Evolutionary conservation across 2,888 invertebrate genomes (phyloP).

Genomic region (Drosophila pegasa): DNA sequence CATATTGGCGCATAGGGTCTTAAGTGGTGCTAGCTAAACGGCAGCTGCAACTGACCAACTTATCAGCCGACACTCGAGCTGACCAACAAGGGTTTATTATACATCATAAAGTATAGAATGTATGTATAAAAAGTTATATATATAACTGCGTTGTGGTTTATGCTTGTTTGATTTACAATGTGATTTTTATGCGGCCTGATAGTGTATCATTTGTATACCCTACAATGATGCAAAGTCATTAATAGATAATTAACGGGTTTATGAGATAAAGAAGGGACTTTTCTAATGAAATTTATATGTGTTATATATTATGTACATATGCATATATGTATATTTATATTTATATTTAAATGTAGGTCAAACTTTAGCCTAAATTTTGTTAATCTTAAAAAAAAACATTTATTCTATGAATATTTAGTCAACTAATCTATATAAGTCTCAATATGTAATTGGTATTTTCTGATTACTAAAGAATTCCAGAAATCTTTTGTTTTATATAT

Average conservation of each 20-base stretch:
- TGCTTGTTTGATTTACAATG: slow-evolving; percentile 35
- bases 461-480: background rate
- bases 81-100: slow-evolving; percentile 25
- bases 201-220: background rate
- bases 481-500: background rate
- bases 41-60: slow-evolving; percentile 21
- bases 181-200: slow-evolving; percentile 32
- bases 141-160: slow-evolving; percentile 18
- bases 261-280: background rate
- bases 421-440: background rate
- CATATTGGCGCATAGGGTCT: slow-evolving; percentile 22
- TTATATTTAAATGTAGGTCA: background rate
- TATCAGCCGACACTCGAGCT: slow-evolving; percentile 46
- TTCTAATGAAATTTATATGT: background rate
- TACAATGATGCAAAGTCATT: background rate
- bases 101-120: slow-evolving; percentile 8
- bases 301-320: background rate
- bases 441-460: background rate
- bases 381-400: background rate
- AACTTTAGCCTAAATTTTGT: background rate
- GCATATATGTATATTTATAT: background rate
- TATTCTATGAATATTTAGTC: background rate
- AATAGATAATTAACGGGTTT: background rate
- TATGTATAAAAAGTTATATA: background rate
- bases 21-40: slow-evolving; percentile 29